Evolutionary conservation across 2,888 invertebrate genomes (phyloP).

Genomic region (Caenorhabditis japonica): DNA sequence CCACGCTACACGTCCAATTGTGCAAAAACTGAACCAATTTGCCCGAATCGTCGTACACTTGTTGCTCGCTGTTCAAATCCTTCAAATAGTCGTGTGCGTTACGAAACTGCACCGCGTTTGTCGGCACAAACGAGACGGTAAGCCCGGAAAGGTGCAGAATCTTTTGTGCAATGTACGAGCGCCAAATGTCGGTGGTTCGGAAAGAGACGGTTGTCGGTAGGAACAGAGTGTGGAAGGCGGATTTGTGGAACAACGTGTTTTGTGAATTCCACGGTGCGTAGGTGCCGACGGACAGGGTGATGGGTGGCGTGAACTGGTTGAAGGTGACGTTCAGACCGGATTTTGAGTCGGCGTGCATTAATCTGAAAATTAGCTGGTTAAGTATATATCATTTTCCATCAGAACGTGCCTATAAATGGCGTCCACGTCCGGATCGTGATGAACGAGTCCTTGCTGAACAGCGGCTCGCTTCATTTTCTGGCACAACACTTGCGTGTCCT

Average conservation of each 20-base stretch:
- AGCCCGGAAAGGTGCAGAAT: conserved; percentile 57
- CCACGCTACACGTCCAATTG: conserved; percentile 43
- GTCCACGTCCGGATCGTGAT: conserved; percentile 62
- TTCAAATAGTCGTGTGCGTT: conserved; percentile 61
- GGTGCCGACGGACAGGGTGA: conserved; percentile 50
- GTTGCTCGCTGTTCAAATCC: conserved; percentile 57
- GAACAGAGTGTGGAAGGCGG: conserved; percentile 61
- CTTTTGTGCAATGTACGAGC: conserved; percentile 60
- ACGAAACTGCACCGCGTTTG: conserved; percentile 59
- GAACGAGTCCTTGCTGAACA: conserved; percentile 63
- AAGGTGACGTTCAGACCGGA: conserved; percentile 53
- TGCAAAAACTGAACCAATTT: conserved; percentile 49
- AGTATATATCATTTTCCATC: background rate
- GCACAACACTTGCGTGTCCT: conserved; percentile 41
- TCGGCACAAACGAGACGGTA: conserved; percentile 56
- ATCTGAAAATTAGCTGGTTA: conserved; percentile 17
- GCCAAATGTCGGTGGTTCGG: conserved; percentile 63
- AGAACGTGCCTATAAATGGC: conserved; percentile 49
- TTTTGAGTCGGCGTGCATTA: conserved; percentile 48
- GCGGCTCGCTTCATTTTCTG: conserved; percentile 42
- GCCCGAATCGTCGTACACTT: conserved; percentile 58
- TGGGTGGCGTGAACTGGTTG: conserved; percentile 57
- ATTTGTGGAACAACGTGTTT: conserved; percentile 62
- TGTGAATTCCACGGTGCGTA: conserved; percentile 67
- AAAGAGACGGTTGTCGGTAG: conserved; percentile 64